Percentiles rank a stretch among this genome's conserved stretches.
Conservation (phyloP, 2,888 invertebrate genomes). For the Eristalinus sepulchralis region DNA sequence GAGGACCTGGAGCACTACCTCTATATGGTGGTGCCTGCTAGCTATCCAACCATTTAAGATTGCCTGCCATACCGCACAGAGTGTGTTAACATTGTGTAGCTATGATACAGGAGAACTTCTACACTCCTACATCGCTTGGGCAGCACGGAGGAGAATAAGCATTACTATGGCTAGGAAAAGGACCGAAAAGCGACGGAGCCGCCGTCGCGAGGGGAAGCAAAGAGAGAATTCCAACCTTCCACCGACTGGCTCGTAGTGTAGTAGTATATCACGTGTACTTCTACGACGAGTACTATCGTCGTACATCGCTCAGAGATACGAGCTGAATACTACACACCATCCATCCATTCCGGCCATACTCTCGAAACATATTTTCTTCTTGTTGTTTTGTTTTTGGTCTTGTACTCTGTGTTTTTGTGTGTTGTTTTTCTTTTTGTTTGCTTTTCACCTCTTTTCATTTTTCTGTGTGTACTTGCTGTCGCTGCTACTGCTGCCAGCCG, state of each 20-base stretch:
- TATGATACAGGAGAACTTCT: slow-evolving; percentile 43
- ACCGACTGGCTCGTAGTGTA: slow-evolving; percentile 29
- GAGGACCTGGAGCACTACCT: not conserved
- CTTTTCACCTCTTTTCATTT: not conserved
- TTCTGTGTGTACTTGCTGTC: not conserved
- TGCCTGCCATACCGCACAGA: not conserved
- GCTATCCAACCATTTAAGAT: slow-evolving; percentile 13
- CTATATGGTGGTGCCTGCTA: slow-evolving; percentile 15
- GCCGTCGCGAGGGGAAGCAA: not conserved
- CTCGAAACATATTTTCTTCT: slow-evolving; percentile 22
- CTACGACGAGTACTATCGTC: slow-evolving; percentile 16
- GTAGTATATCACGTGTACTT: slow-evolving; percentile 69
- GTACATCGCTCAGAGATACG: slow-evolving; percentile 37
- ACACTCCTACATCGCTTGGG: not conserved
- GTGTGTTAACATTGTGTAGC: slow-evolving; percentile 35
- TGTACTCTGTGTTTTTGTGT: not conserved
- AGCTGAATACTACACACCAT: slow-evolving; percentile 65
- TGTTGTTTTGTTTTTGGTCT: not conserved
- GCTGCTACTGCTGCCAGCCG: not conserved
- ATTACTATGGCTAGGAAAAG: not conserved
- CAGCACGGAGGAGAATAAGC: not conserved
- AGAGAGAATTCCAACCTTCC: slow-evolving; percentile 26
- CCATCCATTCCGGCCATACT: slow-evolving; percentile 25
- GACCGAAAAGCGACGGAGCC: slow-evolving; percentile 11
- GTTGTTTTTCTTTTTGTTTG: slow-evolving; percentile 2